Base-by-base conservation (phyloP, 2,888 invertebrate genomes). In the Steromphala cineraria region DNA sequence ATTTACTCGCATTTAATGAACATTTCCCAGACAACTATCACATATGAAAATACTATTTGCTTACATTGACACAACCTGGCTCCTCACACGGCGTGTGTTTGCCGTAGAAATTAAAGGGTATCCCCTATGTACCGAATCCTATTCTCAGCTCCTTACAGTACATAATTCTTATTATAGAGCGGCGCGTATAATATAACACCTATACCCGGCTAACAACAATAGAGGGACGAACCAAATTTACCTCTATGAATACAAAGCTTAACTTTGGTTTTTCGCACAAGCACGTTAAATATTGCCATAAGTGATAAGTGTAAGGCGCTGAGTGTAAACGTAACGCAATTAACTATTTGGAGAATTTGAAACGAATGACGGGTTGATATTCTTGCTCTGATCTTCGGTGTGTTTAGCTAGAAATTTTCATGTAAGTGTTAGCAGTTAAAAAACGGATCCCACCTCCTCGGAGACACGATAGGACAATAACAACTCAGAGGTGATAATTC, bases 1-100 rank as follows among this genome's bases (percentile, higher is more conserved):
- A 46, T 46, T 46, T 46, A 46, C 46, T 10, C 46, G 46, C 7
- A 13, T 46, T 46, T 46, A 46, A 46, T 46, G 46, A 10, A 46
- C 46, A 46, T 46, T 46, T 71, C 36, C 71, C 31, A 31, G 28
- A 71, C 17, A 71, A 71, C 3, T 40, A 19, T 15, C 31, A 15
- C 36, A 31, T 71, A 71, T 71, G 71, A 71, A 71, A 71, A 71
- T 71, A 71, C 71, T 40, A 71, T 71, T 71, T 71, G 28, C 36
- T 19, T 19, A 15, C 36, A 36, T 36, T 36, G 36, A 71, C 71
- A 71, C 31, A 31, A 15, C 31, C 10, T 10, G 24, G 40, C 71
- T 40, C 40, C n/a, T 10, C n/a, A 71, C 71, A 71, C 71, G 17
- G 5, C 71, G 17, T 4, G 36, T 71, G 71, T 71, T 71, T 71